These are phyloP conservation scores for Oryctolagus cuniculus DNA, from an alignment of 2,113 vertebrate genomes.

Conservation along the genomic window mOryCun1.1 NC_091436.1:86702501-86703000, in stretches of 20 bases:
- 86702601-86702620: no score
- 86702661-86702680: constrained; percentile 20
- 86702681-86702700: not conserved
- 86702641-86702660: not conserved
- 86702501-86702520: no score
- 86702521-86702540: no score
- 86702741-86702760: not conserved
- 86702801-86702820: constrained; percentile 30
- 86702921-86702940: not conserved
- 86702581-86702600: no score
- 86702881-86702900: not conserved
- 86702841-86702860: not conserved
- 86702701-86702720: constrained; percentile 16
- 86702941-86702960: not conserved
- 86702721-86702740: not conserved
- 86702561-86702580: no score
- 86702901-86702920: not conserved
- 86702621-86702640: not conserved
- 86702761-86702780: not conserved
- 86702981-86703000: not conserved
- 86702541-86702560: no score
- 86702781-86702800: constrained; percentile 30
- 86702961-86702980: constrained; percentile 4
- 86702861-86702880: not conserved
- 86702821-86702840: constrained; percentile 19